A percentile compares a stretch with the other conserved stretches of the same genome.
Evolutionary conservation across 2,113 vertebrate species (phyloP).

Genomic region (Clupea harengus): DNA sequence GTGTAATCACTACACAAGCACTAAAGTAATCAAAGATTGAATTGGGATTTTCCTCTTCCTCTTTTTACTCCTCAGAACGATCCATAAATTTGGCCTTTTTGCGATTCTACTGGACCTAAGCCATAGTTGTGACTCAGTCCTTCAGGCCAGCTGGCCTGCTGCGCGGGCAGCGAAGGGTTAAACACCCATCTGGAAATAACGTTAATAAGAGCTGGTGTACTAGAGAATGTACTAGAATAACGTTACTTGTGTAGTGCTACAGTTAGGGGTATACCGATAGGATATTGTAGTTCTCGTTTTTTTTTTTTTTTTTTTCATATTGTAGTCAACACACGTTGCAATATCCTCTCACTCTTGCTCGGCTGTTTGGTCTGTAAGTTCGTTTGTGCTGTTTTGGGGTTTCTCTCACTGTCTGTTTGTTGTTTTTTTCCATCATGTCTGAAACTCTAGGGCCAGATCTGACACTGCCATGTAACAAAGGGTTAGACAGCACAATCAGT

Average conservation of each 20-base stretch:
- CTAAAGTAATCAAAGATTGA: not conserved
- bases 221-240: conserved; percentile 66
- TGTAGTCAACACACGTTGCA: not conserved
- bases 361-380: not conserved
- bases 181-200: conserved; percentile 57
- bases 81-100: conserved; percentile 18
- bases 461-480: conserved; percentile 50
- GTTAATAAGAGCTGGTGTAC: conserved; percentile 60
- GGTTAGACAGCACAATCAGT: conserved; percentile 43
- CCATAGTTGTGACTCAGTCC: conserved; percentile 42
- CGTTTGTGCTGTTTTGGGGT: not conserved
- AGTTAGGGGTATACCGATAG: conserved; percentile 56
- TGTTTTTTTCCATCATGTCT: conserved; percentile 6
- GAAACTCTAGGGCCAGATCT: not conserved
- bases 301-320: conserved; percentile 51
- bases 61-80: not conserved
- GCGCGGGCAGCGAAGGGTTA: conserved; percentile 71
- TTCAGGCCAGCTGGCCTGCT: conserved; percentile 63
- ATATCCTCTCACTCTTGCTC: not conserved
- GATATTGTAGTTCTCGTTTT: conserved; percentile 42
- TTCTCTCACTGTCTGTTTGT: not conserved
- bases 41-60: not conserved
- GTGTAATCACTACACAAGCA: not conserved
- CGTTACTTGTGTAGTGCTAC: conserved; percentile 63
- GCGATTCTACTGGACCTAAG: conserved; percentile 36